Base-by-base conservation (phyloP, 2,797 vertebrate genomes). In the Neoniphon sammara region DNA sequence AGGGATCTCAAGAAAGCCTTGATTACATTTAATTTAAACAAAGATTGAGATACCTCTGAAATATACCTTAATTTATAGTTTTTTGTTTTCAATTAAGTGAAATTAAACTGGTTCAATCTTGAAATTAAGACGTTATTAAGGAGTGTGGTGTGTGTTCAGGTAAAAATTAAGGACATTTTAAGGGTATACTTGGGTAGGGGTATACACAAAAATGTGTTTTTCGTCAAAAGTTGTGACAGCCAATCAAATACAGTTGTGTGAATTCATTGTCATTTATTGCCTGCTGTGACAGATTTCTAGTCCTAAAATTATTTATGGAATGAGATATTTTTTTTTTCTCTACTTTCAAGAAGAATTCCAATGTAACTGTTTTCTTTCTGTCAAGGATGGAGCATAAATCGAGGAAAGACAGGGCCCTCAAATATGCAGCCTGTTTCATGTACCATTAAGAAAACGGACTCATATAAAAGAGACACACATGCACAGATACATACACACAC, bases 391-490 rank as follows among this genome's bases (percentile, higher is more conserved):
- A 52, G 50, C 47, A 20, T 65, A 67, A 75, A 23, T 42, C 66
- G 42, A 49, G 50, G 58, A 57, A 54, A 55, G 30, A 57, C 18
- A 54, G 55, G 71, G 36, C 54, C 17, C 56, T 64, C 30, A 66
- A 78, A 75, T 77, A 81, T 88, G 84, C 81, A 75, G 71, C 75
- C 81, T 81, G 83, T 85, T 91, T 89, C 77, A 81, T 63, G 64
- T 89, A 72, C 82, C 67, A 71, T 83, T 82, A 56, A 67, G 59
- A 82, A 81, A 82, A 63, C 55, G 68, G 64, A 74, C 76, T 65
- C 59, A 74, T 80, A 84, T 90, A 27, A 88, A 73, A 89, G 75
- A 85, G 14, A 54, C 71, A 85, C 72, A 46, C 39, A 46, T 75
- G 78, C 67, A 72, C n/a, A 75, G 4, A 72, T 36, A 27, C 25